phyloP scores from a whole-genome alignment of 2,797 vertebrate genomes.

The Esox lucius region DNA sequence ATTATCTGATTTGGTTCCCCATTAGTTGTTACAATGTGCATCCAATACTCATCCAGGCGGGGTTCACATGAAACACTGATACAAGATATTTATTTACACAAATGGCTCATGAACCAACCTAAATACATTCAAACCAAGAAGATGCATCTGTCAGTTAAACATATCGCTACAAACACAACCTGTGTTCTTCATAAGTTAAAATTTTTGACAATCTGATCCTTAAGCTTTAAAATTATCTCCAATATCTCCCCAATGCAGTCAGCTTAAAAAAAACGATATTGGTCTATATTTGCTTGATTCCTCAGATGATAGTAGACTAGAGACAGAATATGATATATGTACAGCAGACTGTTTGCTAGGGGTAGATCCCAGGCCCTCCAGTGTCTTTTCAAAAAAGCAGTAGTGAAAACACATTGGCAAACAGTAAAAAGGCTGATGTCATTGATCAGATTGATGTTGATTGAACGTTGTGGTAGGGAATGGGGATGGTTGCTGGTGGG shows the following conservation, averaged over 20 bases:
- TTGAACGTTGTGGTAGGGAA: background rate
- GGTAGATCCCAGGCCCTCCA: background rate
- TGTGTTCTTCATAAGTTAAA: too few relatives aligned
- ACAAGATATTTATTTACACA: too few relatives aligned
- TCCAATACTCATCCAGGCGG: too few relatives aligned
- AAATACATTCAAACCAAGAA: too few relatives aligned
- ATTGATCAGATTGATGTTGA: background rate
- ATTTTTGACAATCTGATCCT: background rate
- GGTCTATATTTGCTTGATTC: background rate
- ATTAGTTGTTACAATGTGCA: too few relatives aligned
- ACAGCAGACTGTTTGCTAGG: background rate
- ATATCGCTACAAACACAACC: too few relatives aligned
- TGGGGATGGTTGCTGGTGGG: background rate
- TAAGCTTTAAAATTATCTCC: background rate
- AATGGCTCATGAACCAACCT: too few relatives aligned
- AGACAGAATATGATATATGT: background rate
- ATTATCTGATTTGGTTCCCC: too few relatives aligned
- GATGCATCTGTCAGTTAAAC: too few relatives aligned
- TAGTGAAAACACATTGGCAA: background rate
- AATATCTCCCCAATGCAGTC: background rate
- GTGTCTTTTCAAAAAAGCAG: background rate
- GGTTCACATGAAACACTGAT: too few relatives aligned
- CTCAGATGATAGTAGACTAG: background rate
- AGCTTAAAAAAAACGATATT: background rate
- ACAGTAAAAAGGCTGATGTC: background rate